A percentile compares a stretch with the other conserved stretches of the same genome.
These are phyloP conservation scores for Aselliscus stoliczkanus DNA, from an alignment of 2,797 vertebrate species.

Conservation along the genomic window DNA sequence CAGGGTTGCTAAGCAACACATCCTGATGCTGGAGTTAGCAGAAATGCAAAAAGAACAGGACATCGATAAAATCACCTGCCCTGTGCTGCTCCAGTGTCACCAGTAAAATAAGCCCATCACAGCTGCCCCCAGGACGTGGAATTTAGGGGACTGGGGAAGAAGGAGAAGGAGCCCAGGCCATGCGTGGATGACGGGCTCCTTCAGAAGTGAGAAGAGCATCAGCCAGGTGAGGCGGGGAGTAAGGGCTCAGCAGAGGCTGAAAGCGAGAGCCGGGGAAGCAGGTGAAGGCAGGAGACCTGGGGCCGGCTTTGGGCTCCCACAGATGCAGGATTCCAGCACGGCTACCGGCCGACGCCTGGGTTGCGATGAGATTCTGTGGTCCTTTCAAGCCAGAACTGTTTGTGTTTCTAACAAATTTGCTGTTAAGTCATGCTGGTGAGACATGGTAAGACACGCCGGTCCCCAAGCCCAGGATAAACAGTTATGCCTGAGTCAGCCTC, in stretches of 20 bases:
- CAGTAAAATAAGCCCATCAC: background rate
- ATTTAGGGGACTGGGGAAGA: background rate
- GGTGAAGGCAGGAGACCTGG: fast-evolving
- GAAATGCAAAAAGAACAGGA: background rate
- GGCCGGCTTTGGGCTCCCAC: fast-evolving
- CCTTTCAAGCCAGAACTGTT: background rate
- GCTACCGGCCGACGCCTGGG: background rate
- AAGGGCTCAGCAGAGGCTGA: background rate
- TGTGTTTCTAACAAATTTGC: background rate
- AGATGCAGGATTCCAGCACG: background rate
- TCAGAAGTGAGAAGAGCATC: fast-evolving
- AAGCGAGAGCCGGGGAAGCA: fast-evolving
- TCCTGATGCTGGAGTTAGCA: background rate
- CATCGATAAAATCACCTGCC: background rate
- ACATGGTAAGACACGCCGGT: background rate
- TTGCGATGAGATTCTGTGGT: background rate
- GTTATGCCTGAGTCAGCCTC: background rate
- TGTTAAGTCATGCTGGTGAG: background rate
- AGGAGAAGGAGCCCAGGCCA: fast-evolving
- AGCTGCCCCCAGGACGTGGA: fast-evolving
- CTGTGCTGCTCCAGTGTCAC: background rate
- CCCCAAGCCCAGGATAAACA: background rate
- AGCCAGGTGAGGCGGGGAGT: fast-evolving
- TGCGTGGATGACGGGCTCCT: fast-evolving
- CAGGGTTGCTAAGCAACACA: background rate